Evolutionary conservation across 2,797 vertebrate genomes (phyloP).

Genomic region (Alcedo quadribrachys): DNA sequence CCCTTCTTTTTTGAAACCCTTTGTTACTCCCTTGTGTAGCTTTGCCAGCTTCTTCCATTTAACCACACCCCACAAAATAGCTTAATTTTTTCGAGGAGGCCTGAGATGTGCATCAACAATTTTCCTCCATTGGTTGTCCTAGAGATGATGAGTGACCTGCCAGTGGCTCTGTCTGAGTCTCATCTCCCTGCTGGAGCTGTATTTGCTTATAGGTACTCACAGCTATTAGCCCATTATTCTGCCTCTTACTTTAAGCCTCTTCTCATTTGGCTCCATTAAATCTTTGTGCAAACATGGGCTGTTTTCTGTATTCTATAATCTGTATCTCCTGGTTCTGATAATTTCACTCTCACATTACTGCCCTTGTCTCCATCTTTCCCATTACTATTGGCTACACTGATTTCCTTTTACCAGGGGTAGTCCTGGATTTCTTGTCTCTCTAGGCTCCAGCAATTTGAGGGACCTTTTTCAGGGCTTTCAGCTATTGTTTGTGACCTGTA

Average conservation of each 20-base stretch:
- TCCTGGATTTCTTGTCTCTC: neutral
- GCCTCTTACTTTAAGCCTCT: neutral
- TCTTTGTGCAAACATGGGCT: neutral
- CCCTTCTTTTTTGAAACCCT: neutral
- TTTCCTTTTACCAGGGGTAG: neutral
- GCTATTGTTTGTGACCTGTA: neutral
- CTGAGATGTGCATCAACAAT: rapidly evolving
- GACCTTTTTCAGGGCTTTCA: neutral
- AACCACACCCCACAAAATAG: rapidly evolving
- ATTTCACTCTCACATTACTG: neutral
- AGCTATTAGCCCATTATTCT: neutral
- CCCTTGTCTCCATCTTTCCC: neutral
- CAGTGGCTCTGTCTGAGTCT: neutral
- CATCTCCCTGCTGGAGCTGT: neutral
- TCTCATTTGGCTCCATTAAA: neutral
- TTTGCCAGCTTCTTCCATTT: neutral
- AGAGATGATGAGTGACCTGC: neutral
- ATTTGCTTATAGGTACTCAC: neutral
- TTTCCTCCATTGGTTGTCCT: neutral
- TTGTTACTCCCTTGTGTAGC: neutral
- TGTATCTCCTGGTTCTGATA: neutral
- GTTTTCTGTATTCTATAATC: neutral
- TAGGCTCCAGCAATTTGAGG: neutral
- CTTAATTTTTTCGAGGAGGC: neutral
- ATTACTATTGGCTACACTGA: neutral